phyloP scores from a whole-genome alignment of 2,888 invertebrate genomes.

The Lissonota sp. region DNA sequence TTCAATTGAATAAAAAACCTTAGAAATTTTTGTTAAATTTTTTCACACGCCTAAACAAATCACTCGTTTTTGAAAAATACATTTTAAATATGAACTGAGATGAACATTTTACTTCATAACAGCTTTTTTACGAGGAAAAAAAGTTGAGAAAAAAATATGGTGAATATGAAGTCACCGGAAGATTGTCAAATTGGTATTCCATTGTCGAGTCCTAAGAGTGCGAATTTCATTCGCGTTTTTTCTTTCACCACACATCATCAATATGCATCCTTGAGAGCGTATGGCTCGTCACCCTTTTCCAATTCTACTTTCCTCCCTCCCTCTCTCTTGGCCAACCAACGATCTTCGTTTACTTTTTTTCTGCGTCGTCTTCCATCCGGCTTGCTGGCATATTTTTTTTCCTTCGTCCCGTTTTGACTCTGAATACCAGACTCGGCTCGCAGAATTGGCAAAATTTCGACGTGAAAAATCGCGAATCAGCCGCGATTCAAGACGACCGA shows the following conservation, averaged over 20 bases:
- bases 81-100: too few species aligned
- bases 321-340: conserved; percentile 27
- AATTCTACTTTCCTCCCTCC: conserved; percentile 12
- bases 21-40: too few species aligned
- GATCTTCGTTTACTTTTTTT: conserved; percentile 35
- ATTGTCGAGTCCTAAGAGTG: conserved; percentile 62
- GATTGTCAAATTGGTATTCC: conserved; percentile 66
- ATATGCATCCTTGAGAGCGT: conserved; percentile 69
- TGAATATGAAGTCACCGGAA: conserved; percentile 51
- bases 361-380: conserved; percentile 38
- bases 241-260: conserved; percentile 70
- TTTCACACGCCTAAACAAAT: too few species aligned
- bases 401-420: conserved; percentile 30
- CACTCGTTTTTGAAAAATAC: too few species aligned
- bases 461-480: conserved; percentile 31
- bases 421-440: conserved; percentile 29
- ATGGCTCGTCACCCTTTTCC: conserved; percentile 31
- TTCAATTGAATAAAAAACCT: too few species aligned
- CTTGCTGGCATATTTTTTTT: conserved; percentile 34
- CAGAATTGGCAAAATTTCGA: conserved; percentile 32
- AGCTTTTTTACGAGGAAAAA: neutral
- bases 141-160: conserved; percentile 3
- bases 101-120: too few species aligned
- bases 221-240: conserved; percentile 65
- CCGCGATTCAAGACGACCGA: conserved; percentile 37